Conservation (phyloP, 2,888 invertebrate genomes). For the Drosophila putrida region DNA sequence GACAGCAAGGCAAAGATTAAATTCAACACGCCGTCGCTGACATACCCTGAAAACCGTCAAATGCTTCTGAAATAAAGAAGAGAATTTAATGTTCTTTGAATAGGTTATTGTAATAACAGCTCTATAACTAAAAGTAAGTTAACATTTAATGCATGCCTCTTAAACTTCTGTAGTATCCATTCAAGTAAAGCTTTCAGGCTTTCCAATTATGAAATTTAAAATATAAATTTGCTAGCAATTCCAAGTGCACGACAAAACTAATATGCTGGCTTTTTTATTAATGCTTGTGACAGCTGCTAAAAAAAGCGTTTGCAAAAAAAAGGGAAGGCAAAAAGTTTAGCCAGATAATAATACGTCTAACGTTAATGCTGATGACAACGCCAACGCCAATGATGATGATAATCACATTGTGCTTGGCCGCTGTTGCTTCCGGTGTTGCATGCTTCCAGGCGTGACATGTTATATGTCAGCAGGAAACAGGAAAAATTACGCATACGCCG, state of each 20-base stretch:
- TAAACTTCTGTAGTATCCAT: not conserved
- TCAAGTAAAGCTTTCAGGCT: not conserved
- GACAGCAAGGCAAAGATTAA: not conserved
- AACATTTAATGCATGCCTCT: not conserved
- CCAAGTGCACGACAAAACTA: not conserved
- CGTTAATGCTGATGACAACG: constrained; percentile 69
- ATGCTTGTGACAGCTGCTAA: constrained; percentile 32
- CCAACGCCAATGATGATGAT: constrained; percentile 36
- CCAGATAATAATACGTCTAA: constrained; percentile 64
- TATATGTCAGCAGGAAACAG: constrained; percentile 48
- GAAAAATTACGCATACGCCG: constrained; percentile 61
- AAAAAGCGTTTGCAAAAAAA: constrained; percentile 11
- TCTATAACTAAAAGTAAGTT: not conserved
- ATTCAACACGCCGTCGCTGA: not conserved
- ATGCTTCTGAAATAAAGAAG: not conserved
- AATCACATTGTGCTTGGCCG: constrained; percentile 33
- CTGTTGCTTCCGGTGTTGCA: constrained; percentile 36
- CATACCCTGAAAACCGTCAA: constrained; percentile 24
- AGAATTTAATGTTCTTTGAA: not conserved
- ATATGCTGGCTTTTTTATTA: not conserved
- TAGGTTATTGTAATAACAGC: not conserved
- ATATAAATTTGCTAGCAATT: not conserved
- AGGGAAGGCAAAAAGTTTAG: constrained; percentile 33
- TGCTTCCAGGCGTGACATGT: constrained; percentile 35
- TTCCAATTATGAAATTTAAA: not conserved